Percentiles rank a stretch among this genome's conserved stretches.
phyloP scores from a whole-genome alignment of 2,797 vertebrate genomes.

The Artibeus jamaicensis region DNA sequence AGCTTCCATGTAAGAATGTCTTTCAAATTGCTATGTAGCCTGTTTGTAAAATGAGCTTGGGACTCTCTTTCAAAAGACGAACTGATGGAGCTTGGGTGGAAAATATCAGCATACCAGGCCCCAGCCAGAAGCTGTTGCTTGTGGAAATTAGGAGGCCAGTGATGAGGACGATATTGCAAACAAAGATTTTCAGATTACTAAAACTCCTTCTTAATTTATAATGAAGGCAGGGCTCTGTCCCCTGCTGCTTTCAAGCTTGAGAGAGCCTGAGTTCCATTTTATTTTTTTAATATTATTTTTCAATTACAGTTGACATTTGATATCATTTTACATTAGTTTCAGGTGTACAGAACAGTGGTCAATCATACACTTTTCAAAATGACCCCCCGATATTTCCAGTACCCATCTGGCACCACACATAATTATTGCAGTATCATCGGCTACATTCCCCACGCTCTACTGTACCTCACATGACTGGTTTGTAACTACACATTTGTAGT shows the following conservation, averaged over 20 bases:
- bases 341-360: neutral
- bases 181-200: neutral
- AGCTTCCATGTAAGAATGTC: neutral
- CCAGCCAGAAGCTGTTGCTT: neutral
- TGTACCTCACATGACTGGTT: neutral
- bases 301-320: neutral
- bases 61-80: neutral
- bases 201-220: constrained; percentile 6
- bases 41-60: neutral
- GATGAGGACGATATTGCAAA: accelerated
- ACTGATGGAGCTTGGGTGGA: neutral
- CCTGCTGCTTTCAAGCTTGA: neutral
- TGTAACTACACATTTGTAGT: neutral
- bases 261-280: neutral
- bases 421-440: neutral
- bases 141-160: neutral
- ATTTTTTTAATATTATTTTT: neutral
- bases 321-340: neutral
- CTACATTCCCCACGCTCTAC: no score
- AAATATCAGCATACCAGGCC: neutral
- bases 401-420: neutral
- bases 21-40: neutral
- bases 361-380: neutral
- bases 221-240: neutral
- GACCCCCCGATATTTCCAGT: neutral